Evolutionary conservation across 2,888 invertebrate genomes (phyloP).

Genomic region (Cybosia mesomella): DNA sequence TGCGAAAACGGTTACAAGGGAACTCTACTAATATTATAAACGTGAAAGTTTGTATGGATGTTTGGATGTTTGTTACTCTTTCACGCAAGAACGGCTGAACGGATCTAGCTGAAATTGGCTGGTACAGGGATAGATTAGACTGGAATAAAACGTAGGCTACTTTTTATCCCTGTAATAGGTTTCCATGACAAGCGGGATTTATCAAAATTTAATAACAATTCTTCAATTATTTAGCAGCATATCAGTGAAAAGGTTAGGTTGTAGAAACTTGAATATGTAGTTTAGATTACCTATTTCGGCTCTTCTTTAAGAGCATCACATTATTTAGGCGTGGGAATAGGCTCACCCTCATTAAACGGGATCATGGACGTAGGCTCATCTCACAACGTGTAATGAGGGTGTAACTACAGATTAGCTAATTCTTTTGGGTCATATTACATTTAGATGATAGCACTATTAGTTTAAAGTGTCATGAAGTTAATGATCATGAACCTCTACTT

Average conservation of each 20-base stretch:
- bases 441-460: conserved; percentile 3
- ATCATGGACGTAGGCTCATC: neutral
- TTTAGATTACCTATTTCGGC: neutral
- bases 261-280: neutral
- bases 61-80: too few species aligned
- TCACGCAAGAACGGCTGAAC: too few species aligned
- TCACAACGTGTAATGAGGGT: conserved; percentile 5
- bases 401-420: conserved; percentile 9
- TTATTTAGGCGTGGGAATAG: neutral
- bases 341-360: conserved; percentile 2
- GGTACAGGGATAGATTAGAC: too few species aligned
- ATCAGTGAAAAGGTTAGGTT: neutral
- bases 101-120: too few species aligned
- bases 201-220: neutral
- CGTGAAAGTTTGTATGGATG: too few species aligned
- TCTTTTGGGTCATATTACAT: neutral
- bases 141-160: too few species aligned
- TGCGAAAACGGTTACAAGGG: neutral
- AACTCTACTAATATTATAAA: too few species aligned
- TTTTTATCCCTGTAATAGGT: too few species aligned
- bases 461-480: neutral
- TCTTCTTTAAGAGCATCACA: neutral
- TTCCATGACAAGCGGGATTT: too few species aligned
- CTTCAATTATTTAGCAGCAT: neutral
- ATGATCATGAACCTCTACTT: neutral